Evolutionary conservation across 2,113 vertebrate species (phyloP).

Genomic region (Bothrops jararaca): DNA sequence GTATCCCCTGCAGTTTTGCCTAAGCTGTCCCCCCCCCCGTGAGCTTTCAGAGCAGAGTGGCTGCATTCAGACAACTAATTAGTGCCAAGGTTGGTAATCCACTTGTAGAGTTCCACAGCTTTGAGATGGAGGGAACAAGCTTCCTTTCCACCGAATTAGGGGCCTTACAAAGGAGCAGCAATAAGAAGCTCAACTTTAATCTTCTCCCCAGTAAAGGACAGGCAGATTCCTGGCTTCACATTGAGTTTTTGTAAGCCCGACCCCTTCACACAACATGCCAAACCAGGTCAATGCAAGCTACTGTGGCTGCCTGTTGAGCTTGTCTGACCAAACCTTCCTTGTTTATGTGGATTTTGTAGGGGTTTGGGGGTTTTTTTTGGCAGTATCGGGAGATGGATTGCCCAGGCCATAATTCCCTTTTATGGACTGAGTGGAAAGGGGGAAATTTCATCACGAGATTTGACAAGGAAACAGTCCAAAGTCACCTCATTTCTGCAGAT

Average conservation of each 20-base stretch:
- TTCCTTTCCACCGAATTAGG: background rate
- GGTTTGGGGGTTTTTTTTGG: background rate
- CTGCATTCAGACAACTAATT: background rate
- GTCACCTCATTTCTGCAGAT: background rate
- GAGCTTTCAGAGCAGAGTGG: background rate
- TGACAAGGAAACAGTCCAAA: background rate
- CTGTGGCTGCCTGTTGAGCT: background rate
- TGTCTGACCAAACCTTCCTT: background rate
- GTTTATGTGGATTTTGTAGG: background rate
- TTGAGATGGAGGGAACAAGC: background rate
- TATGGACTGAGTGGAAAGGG: background rate
- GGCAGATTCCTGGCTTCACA: background rate
- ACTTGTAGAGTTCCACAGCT: background rate
- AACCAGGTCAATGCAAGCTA: background rate
- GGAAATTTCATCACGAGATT: background rate
- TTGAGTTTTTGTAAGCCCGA: background rate
- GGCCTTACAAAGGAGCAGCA: background rate
- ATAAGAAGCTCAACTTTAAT: background rate
- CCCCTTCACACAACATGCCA: background rate
- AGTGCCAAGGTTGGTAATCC: background rate
- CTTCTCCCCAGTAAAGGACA: background rate
- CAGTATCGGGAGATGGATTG: background rate
- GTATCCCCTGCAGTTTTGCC: background rate
- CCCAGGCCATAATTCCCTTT: background rate
- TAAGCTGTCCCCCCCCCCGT: background rate